Percentiles rank a stretch among this genome's conserved stretches.
Conservation (phyloP, 2,113 vertebrate genomes). For the Probosciger aterrimus region DNA sequence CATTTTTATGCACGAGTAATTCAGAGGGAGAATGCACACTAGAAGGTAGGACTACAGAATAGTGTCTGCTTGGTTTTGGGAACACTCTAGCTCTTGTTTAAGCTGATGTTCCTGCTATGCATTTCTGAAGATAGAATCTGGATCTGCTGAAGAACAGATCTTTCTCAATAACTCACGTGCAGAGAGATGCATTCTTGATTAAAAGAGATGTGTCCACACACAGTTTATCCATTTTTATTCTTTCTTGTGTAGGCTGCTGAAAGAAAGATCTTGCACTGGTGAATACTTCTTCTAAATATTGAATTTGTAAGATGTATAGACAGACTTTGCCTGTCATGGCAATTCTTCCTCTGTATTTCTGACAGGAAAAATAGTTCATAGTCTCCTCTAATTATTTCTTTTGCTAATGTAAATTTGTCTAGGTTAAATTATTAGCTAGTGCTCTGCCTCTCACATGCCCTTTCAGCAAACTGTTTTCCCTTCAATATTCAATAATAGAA, state of each 20-base stretch:
- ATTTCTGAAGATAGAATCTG: not conserved
- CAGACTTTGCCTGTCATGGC: not conserved
- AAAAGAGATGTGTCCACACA: not conserved
- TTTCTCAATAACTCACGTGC: not conserved
- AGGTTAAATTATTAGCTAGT: not conserved
- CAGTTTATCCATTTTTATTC: not conserved
- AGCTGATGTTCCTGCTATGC: not conserved
- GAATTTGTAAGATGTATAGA: not conserved
- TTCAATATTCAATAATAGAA: not conserved
- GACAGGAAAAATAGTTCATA: not conserved
- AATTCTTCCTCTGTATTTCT: not conserved
- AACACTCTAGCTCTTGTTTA: not conserved
- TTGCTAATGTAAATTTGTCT: not conserved
- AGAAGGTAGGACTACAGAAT: not conserved
- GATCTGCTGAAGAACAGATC: not conserved
- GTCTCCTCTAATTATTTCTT: not conserved
- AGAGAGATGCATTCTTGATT: not conserved
- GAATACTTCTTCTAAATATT: not conserved
- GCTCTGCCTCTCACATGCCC: not conserved
- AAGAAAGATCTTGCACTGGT: not conserved
- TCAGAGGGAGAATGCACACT: not conserved
- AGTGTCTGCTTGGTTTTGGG: not conserved
- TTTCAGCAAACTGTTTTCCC: not conserved
- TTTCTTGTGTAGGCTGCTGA: not conserved
- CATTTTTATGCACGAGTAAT: not conserved